Evolutionary conservation across 2,888 invertebrate genomes (phyloP).

Genomic region (Corbicula japonica): DNA sequence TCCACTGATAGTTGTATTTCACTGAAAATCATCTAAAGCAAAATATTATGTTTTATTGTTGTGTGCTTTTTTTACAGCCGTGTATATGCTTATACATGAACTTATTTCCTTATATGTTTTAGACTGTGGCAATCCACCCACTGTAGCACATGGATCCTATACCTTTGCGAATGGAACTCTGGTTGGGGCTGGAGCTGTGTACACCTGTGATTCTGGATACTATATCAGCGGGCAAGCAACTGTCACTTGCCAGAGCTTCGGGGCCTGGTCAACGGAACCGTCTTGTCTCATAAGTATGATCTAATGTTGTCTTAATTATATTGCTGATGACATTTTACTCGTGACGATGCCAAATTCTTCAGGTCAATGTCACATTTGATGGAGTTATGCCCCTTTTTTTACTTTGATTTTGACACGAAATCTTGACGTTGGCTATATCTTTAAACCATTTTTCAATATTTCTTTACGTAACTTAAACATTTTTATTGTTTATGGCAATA

Average conservation of each 20-base stretch:
- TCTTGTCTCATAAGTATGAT: conserved; percentile 47
- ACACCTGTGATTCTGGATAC: conserved; percentile 52
- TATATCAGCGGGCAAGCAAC: conserved; percentile 36
- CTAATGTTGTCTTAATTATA: background rate
- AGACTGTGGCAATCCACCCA: conserved; percentile 55
- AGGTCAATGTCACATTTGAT: background rate
- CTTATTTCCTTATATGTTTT: too few species aligned
- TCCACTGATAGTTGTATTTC: too few species aligned
- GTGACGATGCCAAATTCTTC: background rate
- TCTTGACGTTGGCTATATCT: too few species aligned
- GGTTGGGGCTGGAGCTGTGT: conserved; percentile 39
- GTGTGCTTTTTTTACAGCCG: too few species aligned
- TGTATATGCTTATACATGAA: too few species aligned
- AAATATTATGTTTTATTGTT: too few species aligned
- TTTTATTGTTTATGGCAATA: too few species aligned
- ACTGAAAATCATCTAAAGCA: too few species aligned
- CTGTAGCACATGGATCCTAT: conserved; percentile 29
- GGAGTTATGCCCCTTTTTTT: background rate
- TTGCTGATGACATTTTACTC: background rate
- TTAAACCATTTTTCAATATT: too few species aligned
- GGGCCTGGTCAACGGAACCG: conserved; percentile 50
- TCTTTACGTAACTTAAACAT: too few species aligned
- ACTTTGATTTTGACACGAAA: background rate
- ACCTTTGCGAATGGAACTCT: conserved; percentile 28
- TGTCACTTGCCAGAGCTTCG: conserved; percentile 33